phyloP scores from a whole-genome alignment of 2,888 invertebrate genomes.

The Epirrita christyi region DNA sequence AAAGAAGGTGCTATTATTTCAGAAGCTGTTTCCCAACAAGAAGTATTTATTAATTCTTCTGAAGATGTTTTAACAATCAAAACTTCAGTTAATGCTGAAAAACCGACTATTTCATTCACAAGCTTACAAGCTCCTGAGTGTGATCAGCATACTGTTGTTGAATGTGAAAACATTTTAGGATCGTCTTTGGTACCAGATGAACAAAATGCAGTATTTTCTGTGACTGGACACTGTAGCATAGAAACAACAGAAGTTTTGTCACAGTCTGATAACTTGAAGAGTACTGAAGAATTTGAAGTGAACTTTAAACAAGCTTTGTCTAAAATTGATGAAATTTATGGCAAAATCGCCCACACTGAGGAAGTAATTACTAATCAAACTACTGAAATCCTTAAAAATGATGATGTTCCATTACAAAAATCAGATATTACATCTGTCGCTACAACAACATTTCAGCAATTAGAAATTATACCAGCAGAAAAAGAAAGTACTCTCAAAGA shows the following conservation, averaged over 20 bases:
- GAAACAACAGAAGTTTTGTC: conserved; percentile 82
- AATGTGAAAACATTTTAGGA: conserved; percentile 82
- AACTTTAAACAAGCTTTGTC: conserved; percentile 59
- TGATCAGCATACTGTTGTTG: conserved; percentile 82
- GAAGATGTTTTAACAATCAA: conserved; percentile 62
- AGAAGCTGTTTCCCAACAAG: conserved; percentile 84
- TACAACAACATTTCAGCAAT: conserved; percentile 73
- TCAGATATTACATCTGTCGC: conserved; percentile 59
- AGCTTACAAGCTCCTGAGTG: conserved; percentile 84
- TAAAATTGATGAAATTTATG: conserved; percentile 71
- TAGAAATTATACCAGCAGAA: conserved; percentile 79
- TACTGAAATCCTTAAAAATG: conserved; percentile 57
- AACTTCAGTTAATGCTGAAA: conserved; percentile 56
- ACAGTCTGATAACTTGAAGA: conserved; percentile 80
- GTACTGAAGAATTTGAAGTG: conserved; percentile 64
- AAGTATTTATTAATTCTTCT: conserved; percentile 79
- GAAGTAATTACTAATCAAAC: conserved; percentile 66
- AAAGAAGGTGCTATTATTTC: conserved; percentile 70
- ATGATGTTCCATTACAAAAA: conserved; percentile 49
- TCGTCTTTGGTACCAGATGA: conserved; percentile 65
- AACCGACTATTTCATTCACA: conserved; percentile 70
- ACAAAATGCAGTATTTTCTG: conserved; percentile 67
- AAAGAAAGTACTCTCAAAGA: conserved; percentile 71
- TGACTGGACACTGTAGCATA: conserved; percentile 78
- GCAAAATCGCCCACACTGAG: conserved; percentile 68